Evolutionary conservation across 2,888 invertebrate genomes (phyloP).

Genomic region (Synanthedon myopaeformis): DNA sequence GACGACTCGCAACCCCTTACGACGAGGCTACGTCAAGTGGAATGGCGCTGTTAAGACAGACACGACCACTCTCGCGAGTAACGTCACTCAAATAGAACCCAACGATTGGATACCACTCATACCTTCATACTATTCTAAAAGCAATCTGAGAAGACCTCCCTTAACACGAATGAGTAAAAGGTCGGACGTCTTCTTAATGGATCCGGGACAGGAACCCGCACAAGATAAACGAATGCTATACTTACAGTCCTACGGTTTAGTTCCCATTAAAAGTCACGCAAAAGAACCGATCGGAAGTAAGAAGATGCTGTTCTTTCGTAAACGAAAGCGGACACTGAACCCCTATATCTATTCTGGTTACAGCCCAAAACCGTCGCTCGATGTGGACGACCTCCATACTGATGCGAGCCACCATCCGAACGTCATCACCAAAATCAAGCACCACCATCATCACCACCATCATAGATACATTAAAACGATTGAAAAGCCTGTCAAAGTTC

Average conservation of each 20-base stretch:
- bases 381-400: constrained; percentile 30
- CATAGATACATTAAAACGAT: constrained; percentile 74
- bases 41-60: constrained; percentile 44
- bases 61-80: constrained; percentile 18
- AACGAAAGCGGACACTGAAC: constrained; percentile 34
- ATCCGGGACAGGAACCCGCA: constrained; percentile 10
- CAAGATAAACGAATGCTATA: constrained; percentile 35
- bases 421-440: constrained; percentile 60
- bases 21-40: constrained; percentile 41
- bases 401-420: constrained; percentile 36
- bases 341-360: constrained; percentile 38
- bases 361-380: constrained; percentile 30
- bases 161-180: constrained; percentile 30
- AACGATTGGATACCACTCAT: constrained; percentile 63
- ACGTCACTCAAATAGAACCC: constrained; percentile 28
- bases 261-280: constrained; percentile 25
- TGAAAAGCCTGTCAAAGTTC: constrained; percentile 64
- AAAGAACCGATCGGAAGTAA: constrained; percentile 25
- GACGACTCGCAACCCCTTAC: constrained; percentile 24
- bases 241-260: constrained; percentile 44
- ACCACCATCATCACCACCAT: constrained; percentile 76
- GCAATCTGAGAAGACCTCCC: constrained; percentile 14
- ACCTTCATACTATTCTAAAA: constrained; percentile 44
- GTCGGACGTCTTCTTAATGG: constrained; percentile 23
- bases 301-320: constrained; percentile 36